Conservation (phyloP, 2,797 vertebrate species). For the Galaxias olidus region DNA sequence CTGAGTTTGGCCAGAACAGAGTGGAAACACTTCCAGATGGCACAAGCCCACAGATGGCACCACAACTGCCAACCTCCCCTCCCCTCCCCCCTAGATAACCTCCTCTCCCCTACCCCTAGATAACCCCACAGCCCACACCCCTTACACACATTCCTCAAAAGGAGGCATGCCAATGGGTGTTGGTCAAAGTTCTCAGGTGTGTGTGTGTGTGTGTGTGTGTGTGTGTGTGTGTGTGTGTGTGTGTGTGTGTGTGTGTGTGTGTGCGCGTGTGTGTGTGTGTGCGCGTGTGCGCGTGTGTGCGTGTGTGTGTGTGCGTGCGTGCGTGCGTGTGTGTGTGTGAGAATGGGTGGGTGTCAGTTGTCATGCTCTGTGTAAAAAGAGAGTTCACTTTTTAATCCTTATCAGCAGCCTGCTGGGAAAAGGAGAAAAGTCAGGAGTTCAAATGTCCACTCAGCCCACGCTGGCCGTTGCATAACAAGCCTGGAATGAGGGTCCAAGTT, state of each 20-base stretch:
- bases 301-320: no score
- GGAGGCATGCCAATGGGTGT: slow-evolving; percentile 19
- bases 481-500: slow-evolving; percentile 13
- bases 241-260: slow-evolving; percentile 53
- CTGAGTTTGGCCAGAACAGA: slow-evolving; percentile 44
- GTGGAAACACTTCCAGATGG: slow-evolving; percentile 60
- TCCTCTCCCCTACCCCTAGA: not conserved
- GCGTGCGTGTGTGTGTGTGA: no score
- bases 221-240: slow-evolving; percentile 47
- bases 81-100: not conserved
- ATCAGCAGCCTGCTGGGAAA: slow-evolving; percentile 27
- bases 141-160: slow-evolving; percentile 14
- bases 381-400: slow-evolving; percentile 33
- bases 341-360: slow-evolving; percentile 33
- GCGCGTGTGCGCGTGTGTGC: no score
- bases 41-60: slow-evolving; percentile 53
- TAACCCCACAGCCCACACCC: not conserved
- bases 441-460: slow-evolving; percentile 51
- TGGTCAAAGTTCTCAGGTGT: not conserved
- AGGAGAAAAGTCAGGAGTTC: slow-evolving; percentile 30
- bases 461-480: slow-evolving; percentile 11
- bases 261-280: no score
- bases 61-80: slow-evolving; percentile 41
- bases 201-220: slow-evolving; percentile 1
- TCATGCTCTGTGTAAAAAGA: slow-evolving; percentile 57